Percentiles rank a stretch among this genome's conserved stretches.
Conservation (phyloP, 2,113 vertebrate species). For the Otus sunia region DNA sequence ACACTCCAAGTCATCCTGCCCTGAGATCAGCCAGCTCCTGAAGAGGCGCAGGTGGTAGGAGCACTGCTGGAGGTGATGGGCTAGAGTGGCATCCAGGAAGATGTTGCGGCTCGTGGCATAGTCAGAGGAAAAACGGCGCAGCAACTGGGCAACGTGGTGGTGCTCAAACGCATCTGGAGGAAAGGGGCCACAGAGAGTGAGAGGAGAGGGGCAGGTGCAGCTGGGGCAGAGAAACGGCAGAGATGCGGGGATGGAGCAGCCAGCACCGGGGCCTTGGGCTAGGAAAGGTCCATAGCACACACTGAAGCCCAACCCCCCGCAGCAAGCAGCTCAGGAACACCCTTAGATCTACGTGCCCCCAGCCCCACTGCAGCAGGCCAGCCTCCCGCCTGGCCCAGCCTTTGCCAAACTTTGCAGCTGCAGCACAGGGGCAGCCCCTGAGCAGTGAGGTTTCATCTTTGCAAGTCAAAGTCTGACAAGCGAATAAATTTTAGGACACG, state of each 20-base stretch:
- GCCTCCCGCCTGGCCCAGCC: background rate
- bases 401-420: background rate
- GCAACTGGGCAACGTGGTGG: conserved; percentile 91
- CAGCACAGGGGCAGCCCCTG: background rate
- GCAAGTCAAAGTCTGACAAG: background rate
- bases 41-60: conserved; percentile 98
- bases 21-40: conserved; percentile 98
- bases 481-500: background rate
- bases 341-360: background rate
- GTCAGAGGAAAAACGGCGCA: conserved; percentile 91
- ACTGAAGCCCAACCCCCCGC: background rate
- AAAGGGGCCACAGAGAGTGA: conserved; percentile 71
- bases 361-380: background rate
- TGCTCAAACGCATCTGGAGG: conserved; percentile 90
- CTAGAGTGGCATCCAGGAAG: conserved; percentile 89
- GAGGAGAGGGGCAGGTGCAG: conserved; percentile 46
- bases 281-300: background rate
- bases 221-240: background rate
- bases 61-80: conserved; percentile 97
- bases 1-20: conserved; percentile 95
- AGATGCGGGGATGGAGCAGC: background rate
- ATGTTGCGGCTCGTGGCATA: conserved; percentile 82
- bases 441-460: rapidly evolving
- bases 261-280: background rate
- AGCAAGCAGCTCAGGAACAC: background rate